Base-by-base conservation (phyloP, 2,888 invertebrate genomes). In the Carpatolechia fugitivella region DNA sequence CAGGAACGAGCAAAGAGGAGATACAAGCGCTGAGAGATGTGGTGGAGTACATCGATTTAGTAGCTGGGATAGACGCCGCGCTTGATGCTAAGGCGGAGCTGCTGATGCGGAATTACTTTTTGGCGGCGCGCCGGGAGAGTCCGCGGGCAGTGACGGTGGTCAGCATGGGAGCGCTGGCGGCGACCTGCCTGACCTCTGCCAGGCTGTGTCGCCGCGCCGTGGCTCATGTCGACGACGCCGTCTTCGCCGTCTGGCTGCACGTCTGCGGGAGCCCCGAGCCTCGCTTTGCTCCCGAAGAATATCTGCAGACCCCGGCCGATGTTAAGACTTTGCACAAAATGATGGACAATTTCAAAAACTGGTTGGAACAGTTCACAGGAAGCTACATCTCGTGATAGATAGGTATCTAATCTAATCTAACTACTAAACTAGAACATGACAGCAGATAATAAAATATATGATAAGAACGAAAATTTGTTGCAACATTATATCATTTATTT, bases 191-290 rank as follows among this genome's bases (percentile, higher is more conserved):
- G 10, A 85, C 78, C 8, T 81, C 83, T 31, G 89, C 90, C 4
- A 76, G 82, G 50, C 66, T 90, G 0, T 88, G 90, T 60, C 79
- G 83, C 6, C 71, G 89, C 16, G 60, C 63, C 7, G 55, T 74
- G 0, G 75, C 87, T 1, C 79, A 73, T 54, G 63, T 76, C 24
- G 79, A 86, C 55, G 90, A 90, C 58, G 90, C 86, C 11, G 71
- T 86, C 8, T 77, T 90, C 48, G 85, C 89, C 11, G 82, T 89
- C 56, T 90, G 90, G 90, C 68, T 90, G 30, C 88, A 90, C 58
- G 77, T 80, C 1, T 77, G 82, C 44, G 85, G 87, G 0, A 72
- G 72, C 57, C 76, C 84, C 10, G 85, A 84, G 52, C 87, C 85
- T 1, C 77, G 87, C 61, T 73, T 81, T 47, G 86, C 84, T 13